Base-by-base conservation (phyloP, 2,888 invertebrate genomes). In the Melipona beecheii region DNA sequence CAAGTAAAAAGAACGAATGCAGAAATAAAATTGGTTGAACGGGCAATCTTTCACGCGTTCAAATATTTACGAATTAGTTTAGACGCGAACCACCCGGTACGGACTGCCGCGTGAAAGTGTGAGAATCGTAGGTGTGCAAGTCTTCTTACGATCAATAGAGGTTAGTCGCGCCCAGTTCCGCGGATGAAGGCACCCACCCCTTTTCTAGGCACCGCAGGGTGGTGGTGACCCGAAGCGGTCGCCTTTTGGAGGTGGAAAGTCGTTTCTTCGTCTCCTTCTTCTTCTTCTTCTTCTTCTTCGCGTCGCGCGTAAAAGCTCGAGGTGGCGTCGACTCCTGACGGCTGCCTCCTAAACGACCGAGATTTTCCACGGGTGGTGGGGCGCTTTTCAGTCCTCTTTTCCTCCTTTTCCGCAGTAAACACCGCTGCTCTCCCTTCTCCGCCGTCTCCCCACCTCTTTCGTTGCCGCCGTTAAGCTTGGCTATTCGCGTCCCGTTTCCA, bases 81-180 rank as follows among this genome's bases (percentile, higher is more conserved):
- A 78, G 65, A 58, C 73, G 52, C 68, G 83, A 78, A 78, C 81
- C 88, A 91, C 90, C 91, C 91, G 86, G 90, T 91, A 91, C 83
- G 83, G 78, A 78, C 69, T 50, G 74, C 80, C 43, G 76, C 78
- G 86, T 89, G 83, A 86, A 92, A 92, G 90, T 89, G 90, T 90
- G 90, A 90, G 91, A 89, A 92, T 91, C 90, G 91, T 92, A 91
- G 92, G 87, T 92, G 92, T 92, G 91, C 88, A 91, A 91, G 91
- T 89, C 92, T 92, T 92, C 92, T 92, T 92, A 92, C 92, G 92
- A 92, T 92, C 92, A 91, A 92, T 92, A 92, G 92, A 92, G 92
- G 92, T 92, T 92, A 92, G 92, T 92, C 92, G 92, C 92, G 92
- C 92, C 92, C 92, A 91, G 92, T 90, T 91, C 92, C 91, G 90